Evolutionary conservation across 2,113 vertebrate species (phyloP).

Genomic region (Alexandromys fortis): DNA sequence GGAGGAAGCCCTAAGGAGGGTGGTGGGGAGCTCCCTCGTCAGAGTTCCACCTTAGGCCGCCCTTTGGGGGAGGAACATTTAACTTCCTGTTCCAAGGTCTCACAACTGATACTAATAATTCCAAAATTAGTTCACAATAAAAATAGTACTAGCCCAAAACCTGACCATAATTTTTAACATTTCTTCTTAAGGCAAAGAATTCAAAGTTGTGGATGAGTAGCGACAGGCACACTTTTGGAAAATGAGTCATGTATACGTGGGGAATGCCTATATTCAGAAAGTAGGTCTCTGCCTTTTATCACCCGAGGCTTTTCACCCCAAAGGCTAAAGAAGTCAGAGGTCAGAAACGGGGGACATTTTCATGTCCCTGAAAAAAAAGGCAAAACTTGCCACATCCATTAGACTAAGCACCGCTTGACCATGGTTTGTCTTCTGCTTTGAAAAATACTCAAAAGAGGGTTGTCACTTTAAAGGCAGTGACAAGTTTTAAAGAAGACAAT

Average conservation of each 20-base stretch:
- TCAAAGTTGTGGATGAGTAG: conserved; percentile 43
- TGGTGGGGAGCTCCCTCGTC: accelerated
- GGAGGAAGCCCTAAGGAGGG: not conserved
- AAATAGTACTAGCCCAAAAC: not conserved
- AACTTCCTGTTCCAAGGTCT: not conserved
- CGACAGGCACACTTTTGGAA: conserved; percentile 28
- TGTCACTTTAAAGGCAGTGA: not conserved
- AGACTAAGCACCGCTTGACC: conserved; percentile 10
- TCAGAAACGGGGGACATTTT: conserved; percentile 7
- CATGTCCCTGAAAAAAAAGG: conserved; percentile 21
- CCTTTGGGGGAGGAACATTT: not conserved
- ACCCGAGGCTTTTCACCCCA: conserved; percentile 42
- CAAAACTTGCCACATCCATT: conserved; percentile 36
- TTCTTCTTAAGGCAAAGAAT: conserved; percentile 36
- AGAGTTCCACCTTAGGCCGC: not conserved
- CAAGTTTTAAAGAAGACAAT: not conserved
- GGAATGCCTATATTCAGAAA: conserved; percentile 51
- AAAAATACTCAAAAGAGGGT: conserved; percentile 48
- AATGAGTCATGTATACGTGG: conserved; percentile 30
- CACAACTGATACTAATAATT: not conserved
- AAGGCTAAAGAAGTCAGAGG: conserved; percentile 45
- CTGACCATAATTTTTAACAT: conserved; percentile 19
- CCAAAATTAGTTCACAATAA: not conserved
- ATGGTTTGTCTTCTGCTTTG: conserved; percentile 46
- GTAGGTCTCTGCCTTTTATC: conserved; percentile 62